Percentiles rank a stretch among this genome's conserved stretches.
Evolutionary conservation across 2,888 invertebrate species (phyloP).

Genomic region (Troglohyphantes excavatus): DNA sequence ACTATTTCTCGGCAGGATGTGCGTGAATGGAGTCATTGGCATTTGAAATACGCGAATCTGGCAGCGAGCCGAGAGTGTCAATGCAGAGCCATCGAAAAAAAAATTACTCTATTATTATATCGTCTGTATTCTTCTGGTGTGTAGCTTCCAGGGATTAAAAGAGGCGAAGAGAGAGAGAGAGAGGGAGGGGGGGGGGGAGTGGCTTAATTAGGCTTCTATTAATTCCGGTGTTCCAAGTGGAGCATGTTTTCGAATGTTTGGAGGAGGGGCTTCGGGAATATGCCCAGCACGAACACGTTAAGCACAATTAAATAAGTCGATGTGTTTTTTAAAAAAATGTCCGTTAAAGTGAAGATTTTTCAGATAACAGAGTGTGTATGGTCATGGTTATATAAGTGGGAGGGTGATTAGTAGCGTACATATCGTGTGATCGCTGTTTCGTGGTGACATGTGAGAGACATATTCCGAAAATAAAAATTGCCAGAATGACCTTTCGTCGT

Average conservation of each 20-base stretch:
- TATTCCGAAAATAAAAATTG: no score
- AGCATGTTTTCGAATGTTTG: background rate
- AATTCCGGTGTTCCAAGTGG: slow-evolving; percentile 24
- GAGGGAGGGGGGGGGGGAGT: background rate
- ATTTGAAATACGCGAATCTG: slow-evolving; percentile 33
- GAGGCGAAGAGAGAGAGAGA: background rate
- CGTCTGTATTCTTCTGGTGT: slow-evolving; percentile 20
- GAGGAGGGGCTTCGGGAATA: background rate
- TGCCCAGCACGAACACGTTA: no score
- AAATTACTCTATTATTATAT: slow-evolving; percentile 8
- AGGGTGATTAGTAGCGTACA: no score
- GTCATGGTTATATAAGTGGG: no score
- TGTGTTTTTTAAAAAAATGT: no score
- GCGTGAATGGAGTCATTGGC: slow-evolving; percentile 50
- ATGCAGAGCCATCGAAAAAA: slow-evolving; percentile 2
- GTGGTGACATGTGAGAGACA: no score
- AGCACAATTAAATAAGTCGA: no score
- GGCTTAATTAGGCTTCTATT: slow-evolving; percentile 24
- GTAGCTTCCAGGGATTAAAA: no score
- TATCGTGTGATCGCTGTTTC: no score
- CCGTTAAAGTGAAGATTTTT: no score
- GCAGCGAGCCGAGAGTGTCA: slow-evolving; percentile 44
- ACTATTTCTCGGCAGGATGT: slow-evolving; percentile 21
- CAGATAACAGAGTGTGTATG: no score
- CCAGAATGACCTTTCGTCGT: no score